Evolutionary conservation across 2,113 vertebrate genomes (phyloP), one percentile per base, ranked within the genome.

Genomic region (Ursus arctos): DNA sequence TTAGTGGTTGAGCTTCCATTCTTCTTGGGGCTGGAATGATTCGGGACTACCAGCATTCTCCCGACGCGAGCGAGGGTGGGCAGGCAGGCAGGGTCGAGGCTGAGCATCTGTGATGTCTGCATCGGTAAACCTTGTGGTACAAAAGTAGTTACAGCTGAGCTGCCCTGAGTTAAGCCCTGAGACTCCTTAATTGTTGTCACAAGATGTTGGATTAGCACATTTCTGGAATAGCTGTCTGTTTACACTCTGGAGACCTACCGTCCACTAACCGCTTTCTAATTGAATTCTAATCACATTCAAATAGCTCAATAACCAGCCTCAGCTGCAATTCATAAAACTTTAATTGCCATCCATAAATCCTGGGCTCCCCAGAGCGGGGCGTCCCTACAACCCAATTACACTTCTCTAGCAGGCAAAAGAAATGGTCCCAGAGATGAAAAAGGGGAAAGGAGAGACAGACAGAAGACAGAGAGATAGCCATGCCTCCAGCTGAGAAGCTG

Each of bases 191-290:
- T 99, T 99, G 99, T 99, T 99, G 99, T 99, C 99, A 99, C 99
- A 99, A 99, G 99, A 99, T 99, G 99, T 98, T 98, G 99, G 99
- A 99, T 99, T 99, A 99, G 97, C 98, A 99, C 99, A 99, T 99
- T 99, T 99, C 99, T 99, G 99, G 98, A 99, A 99, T 99, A 99
- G 99, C 99, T 99, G 99, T 98, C 99, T 99, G 99, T 99, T 99
- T 99, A 99, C 99, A 99, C 99, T 98, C 98, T 98, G 98, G 99
- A 99, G 99, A 98, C 98, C 99, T 97, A 94, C 99, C 98, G 98
- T 99, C 99, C 98, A 99, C 99, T 99, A 99, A 99, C 99, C 99
- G 99, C 99, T 99, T 99, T 99, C 99, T 99, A 99, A 99, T 99
- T 99, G 99, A 99, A 99, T 99, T 99, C 99, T 99, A 99, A 99